phyloP scores from a whole-genome alignment of 2,888 invertebrate species.

The Aromia moschata region DNA sequence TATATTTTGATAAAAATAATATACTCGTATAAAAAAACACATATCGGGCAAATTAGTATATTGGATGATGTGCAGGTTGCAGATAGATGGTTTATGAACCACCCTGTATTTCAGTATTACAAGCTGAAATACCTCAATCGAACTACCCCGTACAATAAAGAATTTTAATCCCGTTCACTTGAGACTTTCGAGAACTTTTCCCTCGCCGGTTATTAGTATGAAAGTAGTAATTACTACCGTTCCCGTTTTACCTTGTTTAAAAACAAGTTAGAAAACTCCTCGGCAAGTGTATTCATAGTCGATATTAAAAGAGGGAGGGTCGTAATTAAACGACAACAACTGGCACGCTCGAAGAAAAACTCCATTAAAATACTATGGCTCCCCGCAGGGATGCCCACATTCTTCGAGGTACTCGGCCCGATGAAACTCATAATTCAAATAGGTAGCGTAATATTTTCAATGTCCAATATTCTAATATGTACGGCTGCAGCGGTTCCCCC shows the following conservation, averaged over 20 bases:
- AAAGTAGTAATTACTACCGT: background rate
- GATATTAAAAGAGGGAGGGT: constrained; percentile 28
- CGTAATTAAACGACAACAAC: constrained; percentile 44
- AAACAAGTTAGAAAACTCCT: constrained; percentile 12
- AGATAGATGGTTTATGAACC: no score
- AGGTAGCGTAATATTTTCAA: constrained; percentile 36
- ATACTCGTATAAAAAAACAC: no score
- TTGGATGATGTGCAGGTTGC: no score
- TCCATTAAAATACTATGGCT: constrained; percentile 44
- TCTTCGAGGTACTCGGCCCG: constrained; percentile 32
- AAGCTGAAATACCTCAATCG: no score
- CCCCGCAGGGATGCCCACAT: constrained; percentile 31
- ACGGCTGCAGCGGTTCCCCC: constrained; percentile 36
- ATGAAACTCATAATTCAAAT: constrained; percentile 39
- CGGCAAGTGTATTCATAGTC: constrained; percentile 10
- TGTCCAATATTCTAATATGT: constrained; percentile 45
- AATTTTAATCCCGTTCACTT: no score
- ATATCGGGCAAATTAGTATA: no score
- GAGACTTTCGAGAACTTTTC: background rate
- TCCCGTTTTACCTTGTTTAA: constrained; percentile 7
- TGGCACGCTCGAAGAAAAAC: constrained; percentile 42
- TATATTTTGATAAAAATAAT: no score
- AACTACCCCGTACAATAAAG: no score
- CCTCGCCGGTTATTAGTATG: background rate
- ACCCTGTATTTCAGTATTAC: no score